phyloP scores from a whole-genome alignment of 2,888 invertebrate genomes.

The Cataglyphis rosenhaueri region DNA sequence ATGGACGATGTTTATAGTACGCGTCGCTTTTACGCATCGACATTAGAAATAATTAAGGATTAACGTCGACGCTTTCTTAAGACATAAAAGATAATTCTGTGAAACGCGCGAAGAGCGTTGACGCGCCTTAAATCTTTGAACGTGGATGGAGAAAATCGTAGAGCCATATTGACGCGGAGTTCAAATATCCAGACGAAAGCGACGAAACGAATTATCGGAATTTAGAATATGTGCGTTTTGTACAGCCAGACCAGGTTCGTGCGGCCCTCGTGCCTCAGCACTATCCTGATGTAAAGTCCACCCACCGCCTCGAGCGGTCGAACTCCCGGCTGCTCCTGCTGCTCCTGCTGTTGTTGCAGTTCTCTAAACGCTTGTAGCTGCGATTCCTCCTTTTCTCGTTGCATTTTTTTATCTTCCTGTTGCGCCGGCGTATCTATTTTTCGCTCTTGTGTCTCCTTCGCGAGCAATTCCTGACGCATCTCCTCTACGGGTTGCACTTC shows the following conservation, averaged over 20 bases:
- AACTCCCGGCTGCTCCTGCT: conserved; percentile 37
- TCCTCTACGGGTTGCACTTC: conserved; percentile 43
- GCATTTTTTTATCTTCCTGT: neutral
- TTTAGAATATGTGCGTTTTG: conserved; percentile 84
- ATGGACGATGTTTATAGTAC: conserved; percentile 10
- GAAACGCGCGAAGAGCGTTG: neutral
- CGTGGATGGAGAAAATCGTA: conserved; percentile 47
- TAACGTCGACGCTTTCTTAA: neutral
- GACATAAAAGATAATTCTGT: conserved; percentile 11
- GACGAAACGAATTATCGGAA: conserved; percentile 46
- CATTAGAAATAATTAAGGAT: neutral
- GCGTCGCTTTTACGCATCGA: neutral
- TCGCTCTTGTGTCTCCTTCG: conserved; percentile 43
- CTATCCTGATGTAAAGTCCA: conserved; percentile 82
- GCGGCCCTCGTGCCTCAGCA: conserved; percentile 81
- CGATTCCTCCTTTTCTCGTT: conserved; percentile 13
- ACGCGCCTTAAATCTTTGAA: conserved; percentile 16
- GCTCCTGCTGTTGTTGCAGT: conserved; percentile 27
- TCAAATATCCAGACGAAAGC: conserved; percentile 16
- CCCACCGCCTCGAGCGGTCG: conserved; percentile 69
- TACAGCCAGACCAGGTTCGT: conserved; percentile 83
- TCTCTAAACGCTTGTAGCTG: conserved; percentile 26
- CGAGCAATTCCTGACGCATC: conserved; percentile 7
- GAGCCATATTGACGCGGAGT: conserved; percentile 27
- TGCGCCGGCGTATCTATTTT: conserved; percentile 44